Base-by-base conservation (phyloP, 2,797 vertebrate genomes). In the Limosa lapponica region DNA sequence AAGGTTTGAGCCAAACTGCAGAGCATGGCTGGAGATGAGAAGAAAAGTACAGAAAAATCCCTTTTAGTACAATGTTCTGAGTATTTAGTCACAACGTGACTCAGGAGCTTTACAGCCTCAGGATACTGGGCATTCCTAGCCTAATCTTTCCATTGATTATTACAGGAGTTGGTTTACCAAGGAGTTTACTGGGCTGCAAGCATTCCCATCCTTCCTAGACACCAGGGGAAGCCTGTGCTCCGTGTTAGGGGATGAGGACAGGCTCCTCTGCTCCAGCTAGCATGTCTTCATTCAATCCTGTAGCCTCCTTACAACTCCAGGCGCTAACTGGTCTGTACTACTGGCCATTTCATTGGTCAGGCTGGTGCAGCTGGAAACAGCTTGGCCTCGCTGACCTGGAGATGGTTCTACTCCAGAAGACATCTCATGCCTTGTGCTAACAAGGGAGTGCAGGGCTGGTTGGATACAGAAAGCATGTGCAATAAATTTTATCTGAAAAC, bases 401-500 rank as follows among this genome's bases (percentile, higher is more conserved):
- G 18, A 14, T 87, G 18, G 8, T 24, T 83, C 3, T 5, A 5
- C 30, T 61, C 27, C 16, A 71, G n/a, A 30, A 71, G 8, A 66
- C 25, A 49, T 43, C n/a, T 78, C 20, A 23, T 52, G 37, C 22
- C 37, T 69, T 54, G 15, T 59, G 27, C 49, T 65, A 87, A 32
- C 23, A 44, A 55, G 36, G 16, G 18, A 7, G 4, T 52, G n/a
- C 20, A 32, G 28, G 39, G 22, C 8, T 65, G 16, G 16, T 5
- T 58, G n/a, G 36, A n/a, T 64, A 54, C 1, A 2, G 28, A 52
- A 62, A 66, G 7, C 3, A 22, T 0, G 2, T 5, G 8, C 1
- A 3, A 9, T 48, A 79, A 65, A 58, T 78, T 71, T 66, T 62
- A 32, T 36, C 66, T 59, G 65, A 77, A 25, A 44, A 58, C 1